These are phyloP conservation scores for Pachyuromys duprasi DNA, from an alignment of 2,797 vertebrate species.

Conservation along the genomic window DNA sequence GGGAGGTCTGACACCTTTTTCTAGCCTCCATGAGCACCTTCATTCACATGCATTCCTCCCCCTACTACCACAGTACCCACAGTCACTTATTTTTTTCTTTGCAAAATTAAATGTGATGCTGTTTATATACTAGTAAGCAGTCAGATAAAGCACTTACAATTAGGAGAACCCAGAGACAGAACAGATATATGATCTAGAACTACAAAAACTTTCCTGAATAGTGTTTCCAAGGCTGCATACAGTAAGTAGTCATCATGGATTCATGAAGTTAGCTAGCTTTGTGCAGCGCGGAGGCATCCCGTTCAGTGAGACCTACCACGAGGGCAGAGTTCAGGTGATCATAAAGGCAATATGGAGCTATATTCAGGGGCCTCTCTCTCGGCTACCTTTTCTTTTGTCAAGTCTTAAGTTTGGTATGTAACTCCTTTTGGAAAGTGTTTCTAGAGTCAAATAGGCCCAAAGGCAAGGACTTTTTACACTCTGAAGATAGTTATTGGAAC, in stretches of 20 bases:
- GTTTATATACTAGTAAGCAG: background rate
- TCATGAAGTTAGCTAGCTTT: background rate
- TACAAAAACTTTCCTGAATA: background rate
- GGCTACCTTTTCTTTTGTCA: background rate
- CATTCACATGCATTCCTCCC: background rate
- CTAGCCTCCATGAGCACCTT: background rate
- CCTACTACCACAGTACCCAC: background rate
- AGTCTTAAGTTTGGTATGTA: background rate
- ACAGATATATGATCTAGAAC: slow-evolving; percentile 16
- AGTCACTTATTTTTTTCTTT: background rate
- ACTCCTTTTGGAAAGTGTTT: slow-evolving; percentile 45
- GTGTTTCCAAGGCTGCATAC: background rate
- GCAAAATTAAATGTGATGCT: background rate
- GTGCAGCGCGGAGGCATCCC: background rate
- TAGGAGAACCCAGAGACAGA: slow-evolving; percentile 25
- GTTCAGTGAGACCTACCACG: background rate
- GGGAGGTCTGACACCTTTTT: too few species aligned
- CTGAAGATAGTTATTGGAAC: background rate
- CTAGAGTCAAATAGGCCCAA: background rate
- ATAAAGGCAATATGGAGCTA: background rate
- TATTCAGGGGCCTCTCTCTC: background rate
- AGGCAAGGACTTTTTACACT: background rate
- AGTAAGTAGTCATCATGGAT: slow-evolving; percentile 1
- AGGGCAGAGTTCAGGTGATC: background rate
- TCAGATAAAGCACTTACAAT: slow-evolving; percentile 4